phyloP scores from a whole-genome alignment of 2,113 vertebrate genomes.

The Delphinus delphis region DNA sequence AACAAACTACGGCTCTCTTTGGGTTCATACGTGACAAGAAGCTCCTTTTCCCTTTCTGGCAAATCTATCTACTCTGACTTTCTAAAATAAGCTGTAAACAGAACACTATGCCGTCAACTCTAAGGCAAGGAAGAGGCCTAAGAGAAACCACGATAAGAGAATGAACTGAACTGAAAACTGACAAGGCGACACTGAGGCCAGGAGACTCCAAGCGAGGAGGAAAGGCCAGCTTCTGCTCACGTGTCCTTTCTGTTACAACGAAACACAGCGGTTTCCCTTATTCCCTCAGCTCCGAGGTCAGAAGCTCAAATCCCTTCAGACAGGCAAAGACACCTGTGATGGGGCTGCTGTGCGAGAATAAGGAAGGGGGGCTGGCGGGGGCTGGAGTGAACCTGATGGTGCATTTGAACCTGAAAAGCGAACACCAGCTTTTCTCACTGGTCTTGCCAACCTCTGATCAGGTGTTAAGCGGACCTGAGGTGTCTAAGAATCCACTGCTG shows the following conservation, averaged over 20 bases:
- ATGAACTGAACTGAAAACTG: not conserved
- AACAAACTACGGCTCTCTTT: not conserved
- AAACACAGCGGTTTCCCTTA: not conserved
- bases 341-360: fast-evolving
- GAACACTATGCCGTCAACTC: fast-evolving
- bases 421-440: not conserved
- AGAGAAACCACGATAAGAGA: fast-evolving
- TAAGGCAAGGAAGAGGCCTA: not conserved
- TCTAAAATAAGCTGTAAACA: fast-evolving
- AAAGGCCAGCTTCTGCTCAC: not conserved
- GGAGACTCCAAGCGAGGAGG: fast-evolving
- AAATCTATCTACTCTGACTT: not conserved
- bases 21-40: not conserved
- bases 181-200: fast-evolving
- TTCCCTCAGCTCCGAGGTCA: not conserved
- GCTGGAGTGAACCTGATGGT: not conserved
- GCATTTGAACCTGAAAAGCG: not conserved
- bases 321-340: not conserved
- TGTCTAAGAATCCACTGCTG: not conserved
- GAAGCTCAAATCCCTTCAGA: not conserved
- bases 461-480: fast-evolving
- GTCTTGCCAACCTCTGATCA: not conserved
- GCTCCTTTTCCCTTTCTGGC: not conserved
- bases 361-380: not conserved
- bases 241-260: fast-evolving